These are phyloP conservation scores for Rhombomys opimus DNA, from an alignment of 2,113 vertebrate genomes.

Conservation along the genomic window DNA sequence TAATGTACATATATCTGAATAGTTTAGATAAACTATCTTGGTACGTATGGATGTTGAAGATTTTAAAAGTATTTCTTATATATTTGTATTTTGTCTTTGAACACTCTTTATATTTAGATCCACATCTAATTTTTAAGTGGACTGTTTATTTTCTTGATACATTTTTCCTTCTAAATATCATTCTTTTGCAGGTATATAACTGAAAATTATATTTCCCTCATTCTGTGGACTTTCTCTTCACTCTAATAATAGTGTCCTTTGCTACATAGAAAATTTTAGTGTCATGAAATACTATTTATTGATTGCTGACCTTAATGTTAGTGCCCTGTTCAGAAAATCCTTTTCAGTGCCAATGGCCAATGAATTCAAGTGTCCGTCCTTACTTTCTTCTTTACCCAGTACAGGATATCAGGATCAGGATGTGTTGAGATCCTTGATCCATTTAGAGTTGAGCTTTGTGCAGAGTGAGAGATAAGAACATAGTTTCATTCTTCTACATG, in stretches of 20 bases:
- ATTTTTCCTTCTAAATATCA: not conserved
- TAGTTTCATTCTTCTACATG: not conserved
- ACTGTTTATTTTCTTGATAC: not conserved
- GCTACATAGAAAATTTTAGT: not conserved
- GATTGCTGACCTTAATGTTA: not conserved
- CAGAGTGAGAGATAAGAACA: not conserved
- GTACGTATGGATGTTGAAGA: not conserved
- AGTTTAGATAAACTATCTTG: not conserved
- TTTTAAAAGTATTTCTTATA: not conserved
- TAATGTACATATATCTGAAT: not conserved
- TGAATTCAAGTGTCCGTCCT: not conserved
- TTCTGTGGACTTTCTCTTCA: not conserved
- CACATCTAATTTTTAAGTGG: not conserved
- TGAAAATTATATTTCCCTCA: not conserved
- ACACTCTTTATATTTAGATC: not conserved
- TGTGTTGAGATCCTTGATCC: not conserved
- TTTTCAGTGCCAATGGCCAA: not conserved
- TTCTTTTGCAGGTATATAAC: not conserved
- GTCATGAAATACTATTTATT: not conserved
- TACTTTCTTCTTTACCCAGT: not conserved
- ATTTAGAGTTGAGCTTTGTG: not conserved
- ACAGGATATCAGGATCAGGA: not conserved
- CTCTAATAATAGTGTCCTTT: not conserved
- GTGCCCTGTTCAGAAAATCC: not conserved
- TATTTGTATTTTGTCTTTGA: not conserved